Conservation (phyloP, 2,888 invertebrate species). For the Dicyrtomina minuta region DNA sequence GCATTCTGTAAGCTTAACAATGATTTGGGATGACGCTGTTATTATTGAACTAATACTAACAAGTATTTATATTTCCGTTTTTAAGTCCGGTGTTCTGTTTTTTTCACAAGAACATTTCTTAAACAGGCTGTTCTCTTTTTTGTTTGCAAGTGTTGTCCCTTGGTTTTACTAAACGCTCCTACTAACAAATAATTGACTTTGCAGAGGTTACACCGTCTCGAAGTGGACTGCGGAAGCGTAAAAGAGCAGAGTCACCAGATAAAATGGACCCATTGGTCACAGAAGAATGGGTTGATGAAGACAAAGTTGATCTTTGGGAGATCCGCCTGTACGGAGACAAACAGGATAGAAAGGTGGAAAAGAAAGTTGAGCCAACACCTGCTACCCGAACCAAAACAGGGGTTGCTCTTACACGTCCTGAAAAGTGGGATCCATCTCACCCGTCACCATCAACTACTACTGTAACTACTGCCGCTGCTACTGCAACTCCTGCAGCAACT, state of each 20-base stretch:
- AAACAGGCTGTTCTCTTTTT: too few relatives aligned
- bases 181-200: not conserved
- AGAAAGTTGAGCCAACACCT: conserved; percentile 38
- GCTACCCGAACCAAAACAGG: conserved; percentile 51
- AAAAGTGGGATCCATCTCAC: conserved; percentile 51
- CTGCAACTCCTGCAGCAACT: conserved; percentile 17
- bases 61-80: too few relatives aligned
- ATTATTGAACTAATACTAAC: too few relatives aligned
- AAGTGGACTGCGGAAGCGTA: conserved; percentile 87
- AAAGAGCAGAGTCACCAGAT: conserved; percentile 89
- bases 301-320: conserved; percentile 93
- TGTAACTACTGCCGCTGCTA: not conserved
- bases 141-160: too few relatives aligned
- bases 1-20: too few relatives aligned
- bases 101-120: too few relatives aligned
- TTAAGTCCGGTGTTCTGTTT: too few relatives aligned
- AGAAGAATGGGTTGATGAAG: conserved; percentile 96
- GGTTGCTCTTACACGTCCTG: conserved; percentile 51
- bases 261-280: conserved; percentile 91
- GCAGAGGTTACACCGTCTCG: conserved; percentile 90
- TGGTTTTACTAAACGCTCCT: too few relatives aligned
- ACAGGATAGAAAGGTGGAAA: conserved; percentile 57
- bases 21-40: too few relatives aligned
- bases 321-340: conserved; percentile 89
- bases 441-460: conserved; percentile 8